Conservation (phyloP, 2,113 vertebrate species). For the Strix aluco region DNA sequence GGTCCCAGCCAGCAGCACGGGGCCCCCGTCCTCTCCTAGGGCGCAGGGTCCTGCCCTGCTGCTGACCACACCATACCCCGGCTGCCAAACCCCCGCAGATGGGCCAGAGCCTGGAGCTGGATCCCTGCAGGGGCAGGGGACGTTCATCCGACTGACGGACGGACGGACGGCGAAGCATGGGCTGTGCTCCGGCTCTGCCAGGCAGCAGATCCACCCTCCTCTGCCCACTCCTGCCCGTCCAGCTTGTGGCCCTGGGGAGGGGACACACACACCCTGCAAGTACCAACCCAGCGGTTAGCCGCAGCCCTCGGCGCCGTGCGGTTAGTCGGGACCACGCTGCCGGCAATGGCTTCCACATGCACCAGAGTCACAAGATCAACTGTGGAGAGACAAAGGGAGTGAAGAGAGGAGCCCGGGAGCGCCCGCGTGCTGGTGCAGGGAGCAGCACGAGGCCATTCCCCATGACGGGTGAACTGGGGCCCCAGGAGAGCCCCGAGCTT, state of each 20-base stretch:
- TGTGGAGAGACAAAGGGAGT: slow-evolving; percentile 18
- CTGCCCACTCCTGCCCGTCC: neutral
- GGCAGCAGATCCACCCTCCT: neutral
- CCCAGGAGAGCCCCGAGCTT: neutral
- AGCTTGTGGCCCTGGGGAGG: neutral
- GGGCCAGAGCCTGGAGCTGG: neutral
- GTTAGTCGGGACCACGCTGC: slow-evolving; percentile 29
- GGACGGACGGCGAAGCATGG: neutral
- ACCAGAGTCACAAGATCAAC: slow-evolving; percentile 1
- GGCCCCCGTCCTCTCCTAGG: neutral
- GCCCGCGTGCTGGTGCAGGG: fast-evolving
- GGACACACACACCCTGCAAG: neutral
- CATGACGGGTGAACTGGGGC: neutral
- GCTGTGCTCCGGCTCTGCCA: neutral
- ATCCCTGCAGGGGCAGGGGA: neutral
- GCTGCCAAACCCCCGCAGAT: neutral
- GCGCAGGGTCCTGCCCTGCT: neutral
- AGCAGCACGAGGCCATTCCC: neutral
- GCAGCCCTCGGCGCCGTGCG: neutral
- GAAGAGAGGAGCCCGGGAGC: neutral
- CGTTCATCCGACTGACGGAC: fast-evolving
- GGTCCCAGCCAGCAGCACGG: neutral
- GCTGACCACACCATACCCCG: neutral
- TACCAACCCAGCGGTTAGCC: neutral
- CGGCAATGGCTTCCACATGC: neutral